Base-by-base conservation (phyloP, 1,140 invertebrate species). In the Theocolax elegans region DNA sequence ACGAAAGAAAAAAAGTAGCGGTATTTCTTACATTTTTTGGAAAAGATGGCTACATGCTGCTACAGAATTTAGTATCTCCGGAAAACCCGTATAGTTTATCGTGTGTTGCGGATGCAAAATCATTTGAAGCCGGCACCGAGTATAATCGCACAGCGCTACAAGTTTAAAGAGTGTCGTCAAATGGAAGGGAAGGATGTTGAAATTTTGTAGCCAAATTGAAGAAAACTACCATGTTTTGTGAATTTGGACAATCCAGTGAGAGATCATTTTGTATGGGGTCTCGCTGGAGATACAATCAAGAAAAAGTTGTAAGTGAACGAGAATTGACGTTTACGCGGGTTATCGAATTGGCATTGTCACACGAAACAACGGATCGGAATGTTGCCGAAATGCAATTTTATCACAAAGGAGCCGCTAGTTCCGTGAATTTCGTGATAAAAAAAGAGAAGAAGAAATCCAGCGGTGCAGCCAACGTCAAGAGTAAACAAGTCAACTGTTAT, bases 71-170 rank as follows among this genome's bases (percentile, higher is more conserved):
- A 40, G 79, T 77, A 56, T 68, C 73, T 7, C 79, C 77, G n/a
- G n/a, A n/a, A n/a, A n/a, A n/a, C n/a, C n/a, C 10, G 42, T 42
- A 0, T 58, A 74, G 9, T 78, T 77, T 3, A 74, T 74, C 27
- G 48, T 53, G 68, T 71, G 9, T 54, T 29, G 25, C 69, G 79
- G 1, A 75, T 82, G 72, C 72, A 71, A 17, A 46, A 77, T 4
- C 76, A 82, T 62, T 59, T 81, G 42, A 63, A 81, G 49, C 82
- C 79, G 1, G 63, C 67, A n/a, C 71, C 76, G 1, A 82, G 76
- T 12, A 66, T 76, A 9, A 77, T 80, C 3, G 21, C n/a, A n/a
- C n/a, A n/a, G n/a, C n/a, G n/a, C n/a, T n/a, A n/a, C n/a, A n/a
- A n/a, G n/a, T n/a, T n/a, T n/a, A n/a, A n/a, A n/a, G n/a, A n/a